Evolutionary conservation across 2,797 vertebrate genomes (phyloP).

Genomic region (Dendrocincla tyrannina): DNA sequence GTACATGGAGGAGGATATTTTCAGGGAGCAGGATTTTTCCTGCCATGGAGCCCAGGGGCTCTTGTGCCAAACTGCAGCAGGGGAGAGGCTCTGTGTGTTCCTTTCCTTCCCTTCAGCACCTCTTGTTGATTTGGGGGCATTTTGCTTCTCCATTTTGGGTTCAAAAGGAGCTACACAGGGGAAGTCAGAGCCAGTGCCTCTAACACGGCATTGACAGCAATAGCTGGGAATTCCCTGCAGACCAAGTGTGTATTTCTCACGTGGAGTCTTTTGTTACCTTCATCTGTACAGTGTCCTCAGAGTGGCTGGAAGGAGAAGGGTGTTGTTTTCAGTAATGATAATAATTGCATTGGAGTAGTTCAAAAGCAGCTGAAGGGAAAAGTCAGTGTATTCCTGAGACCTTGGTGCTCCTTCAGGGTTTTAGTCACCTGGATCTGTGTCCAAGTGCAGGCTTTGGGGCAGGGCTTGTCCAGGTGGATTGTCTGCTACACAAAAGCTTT

Average conservation of each 20-base stretch:
- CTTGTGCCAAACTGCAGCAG: not conserved
- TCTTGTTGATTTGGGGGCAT: rapidly evolving
- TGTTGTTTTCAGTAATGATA: not conserved
- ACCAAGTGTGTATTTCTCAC: not conserved
- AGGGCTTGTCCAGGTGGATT: not conserved
- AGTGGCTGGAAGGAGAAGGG: not conserved
- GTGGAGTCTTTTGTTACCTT: not conserved
- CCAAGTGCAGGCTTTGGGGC: not conserved
- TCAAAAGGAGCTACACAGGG: not conserved
- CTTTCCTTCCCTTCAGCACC: not conserved
- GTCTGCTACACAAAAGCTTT: not conserved
- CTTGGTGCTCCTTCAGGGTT: not conserved
- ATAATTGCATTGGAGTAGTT: not conserved
- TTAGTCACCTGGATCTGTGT: not conserved
- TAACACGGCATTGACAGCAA: not conserved
- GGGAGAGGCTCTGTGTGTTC: not conserved
- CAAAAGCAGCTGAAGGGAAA: not conserved
- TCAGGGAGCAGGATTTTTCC: not conserved
- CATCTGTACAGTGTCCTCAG: not conserved
- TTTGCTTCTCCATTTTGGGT: not conserved
- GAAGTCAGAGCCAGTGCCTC: not conserved
- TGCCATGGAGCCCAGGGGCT: not conserved
- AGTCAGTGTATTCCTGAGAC: not conserved
- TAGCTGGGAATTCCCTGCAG: not conserved
- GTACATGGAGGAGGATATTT: not conserved